Base-by-base conservation (phyloP, 2,888 invertebrate species). In the Congeria kusceri region DNA sequence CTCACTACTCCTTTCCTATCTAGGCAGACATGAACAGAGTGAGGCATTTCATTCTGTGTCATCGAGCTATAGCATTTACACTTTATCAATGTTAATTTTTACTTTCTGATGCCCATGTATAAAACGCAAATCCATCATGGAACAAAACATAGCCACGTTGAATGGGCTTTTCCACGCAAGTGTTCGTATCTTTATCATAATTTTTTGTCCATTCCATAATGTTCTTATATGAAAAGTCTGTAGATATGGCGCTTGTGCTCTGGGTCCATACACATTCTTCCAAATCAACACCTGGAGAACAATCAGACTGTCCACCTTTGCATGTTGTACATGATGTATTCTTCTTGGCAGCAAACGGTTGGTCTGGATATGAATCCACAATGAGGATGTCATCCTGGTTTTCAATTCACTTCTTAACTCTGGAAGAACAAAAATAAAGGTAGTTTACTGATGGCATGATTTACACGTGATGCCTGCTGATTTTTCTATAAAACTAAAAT, bases 131-230 rank as follows among this genome's bases (percentile, higher is more conserved):
- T n/a, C n/a, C n/a, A n/a, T n/a, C n/a, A n/a, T 25, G 25, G 27
- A 47, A 11, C 39, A 68, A 68, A 3, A 59, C 25, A 59, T 68
- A 68, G 23, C 47, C 61, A 20, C 44, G 53, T 5, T 67, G n/a
- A 20, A 49, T 49, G 1, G 67, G 67, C 32, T 67, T 67, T 57
- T 67, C 39, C 1, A 67, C 44, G 25, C 39, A 3, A 49, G 49
- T 4, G 4, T 32, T 32, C 20, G 56, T 39, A 39, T 56, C 20
- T 67, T 67, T 67, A 7, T 57, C 67, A 57, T 32, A 67, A 9
- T 18, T 67, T 25, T 68, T 68, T 46, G 68, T 23, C 44, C 59
- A 49, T 13, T 68, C 47, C n/a, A 68, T 1, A 44, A 68, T 47
- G 29, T 68, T 39, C 20, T 46, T 5, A 32, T 68, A 68, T 18